Base-by-base conservation (phyloP, 2,113 vertebrate species). In the Amphiprion ocellaris region DNA sequence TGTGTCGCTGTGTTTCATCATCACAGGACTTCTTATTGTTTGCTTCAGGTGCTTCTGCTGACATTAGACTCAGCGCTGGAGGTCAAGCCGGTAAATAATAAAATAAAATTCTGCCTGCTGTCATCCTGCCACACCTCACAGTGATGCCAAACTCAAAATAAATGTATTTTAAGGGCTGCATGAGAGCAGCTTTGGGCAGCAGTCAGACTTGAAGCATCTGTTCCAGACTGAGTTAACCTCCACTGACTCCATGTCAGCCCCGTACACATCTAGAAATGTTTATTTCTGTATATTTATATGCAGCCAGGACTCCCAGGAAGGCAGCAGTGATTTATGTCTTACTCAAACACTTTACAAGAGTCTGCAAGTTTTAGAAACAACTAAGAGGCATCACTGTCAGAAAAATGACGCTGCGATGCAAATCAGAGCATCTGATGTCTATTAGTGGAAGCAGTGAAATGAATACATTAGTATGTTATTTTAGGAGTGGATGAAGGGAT, bases 1-100 rank as follows among this genome's bases (percentile, higher is more conserved):
- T 24, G 69, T 88, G 74, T 83, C 77, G 14, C 70, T 47, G 60
- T 0, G 30, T 91, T 86, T 84, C 87, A 88, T 86, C 85, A 85
- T 66, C 68, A 28, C 41, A 77, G 46, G 55, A 0, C 28, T 15
- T 12, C 12, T 10, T 15, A 9, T 17, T 28, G 71, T 82, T 67
- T 30, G 66, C 82, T 55, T 19, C 63, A 74, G 79, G 79, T 62
- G 73, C 63, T 37, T 37, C 33, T 37, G 65, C 59, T 10, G 28
- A 53, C 55, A 26, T 80, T 66, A 67, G 69, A 33, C 78, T 82
- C 65, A 21, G 77, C 23, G 70, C 66, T 8, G 67, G 73, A 79
- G 84, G 79, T 77, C 64, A 74, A 65, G 74, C 61, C 74, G 6
- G 30, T 65, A 41, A 67, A 30, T 37, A 52, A 39, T 58, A 10